Evolutionary conservation across 1,140 invertebrate species (phyloP).

Genomic region (Ostrea edulis): DNA sequence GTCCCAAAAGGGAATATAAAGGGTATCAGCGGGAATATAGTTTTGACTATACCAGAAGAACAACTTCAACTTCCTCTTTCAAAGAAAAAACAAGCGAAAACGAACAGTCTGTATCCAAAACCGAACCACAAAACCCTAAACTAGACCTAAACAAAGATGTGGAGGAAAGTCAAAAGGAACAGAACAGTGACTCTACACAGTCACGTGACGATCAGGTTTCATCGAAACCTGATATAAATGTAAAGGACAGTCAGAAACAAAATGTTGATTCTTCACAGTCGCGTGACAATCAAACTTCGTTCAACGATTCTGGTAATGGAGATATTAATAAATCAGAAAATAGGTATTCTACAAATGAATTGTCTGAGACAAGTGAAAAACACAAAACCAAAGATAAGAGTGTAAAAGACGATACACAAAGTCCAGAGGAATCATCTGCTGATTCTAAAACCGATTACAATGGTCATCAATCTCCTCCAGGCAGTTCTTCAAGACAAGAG

Average conservation of each 20-base stretch:
- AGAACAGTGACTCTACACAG: neutral
- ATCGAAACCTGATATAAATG: too few species aligned
- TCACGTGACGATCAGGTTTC: neutral
- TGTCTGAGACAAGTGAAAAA: neutral
- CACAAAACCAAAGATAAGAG: neutral
- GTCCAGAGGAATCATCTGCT: neutral
- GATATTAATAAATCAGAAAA: neutral
- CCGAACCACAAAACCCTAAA: neutral
- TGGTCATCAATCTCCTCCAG: neutral
- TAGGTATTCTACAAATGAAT: neutral
- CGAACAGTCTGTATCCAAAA: neutral
- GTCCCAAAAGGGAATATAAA: slow-evolving; percentile 41
- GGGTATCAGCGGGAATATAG: slow-evolving; percentile 4
- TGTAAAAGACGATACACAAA: slow-evolving; percentile 16
- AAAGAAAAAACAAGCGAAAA: neutral
- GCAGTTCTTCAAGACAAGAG: neutral
- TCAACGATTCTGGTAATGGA: neutral
- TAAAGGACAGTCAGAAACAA: too few species aligned
- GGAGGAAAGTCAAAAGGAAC: slow-evolving; percentile 6
- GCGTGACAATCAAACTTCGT: too few species aligned
- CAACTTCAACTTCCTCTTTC: neutral
- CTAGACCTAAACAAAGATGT: neutral
- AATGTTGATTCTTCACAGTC: too few species aligned
- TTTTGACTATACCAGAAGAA: neutral
- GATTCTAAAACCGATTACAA: neutral